These are phyloP conservation scores for Grammomys dolichurus DNA, from an alignment of 2,113 vertebrate species.

Conservation along the genomic window DNA sequence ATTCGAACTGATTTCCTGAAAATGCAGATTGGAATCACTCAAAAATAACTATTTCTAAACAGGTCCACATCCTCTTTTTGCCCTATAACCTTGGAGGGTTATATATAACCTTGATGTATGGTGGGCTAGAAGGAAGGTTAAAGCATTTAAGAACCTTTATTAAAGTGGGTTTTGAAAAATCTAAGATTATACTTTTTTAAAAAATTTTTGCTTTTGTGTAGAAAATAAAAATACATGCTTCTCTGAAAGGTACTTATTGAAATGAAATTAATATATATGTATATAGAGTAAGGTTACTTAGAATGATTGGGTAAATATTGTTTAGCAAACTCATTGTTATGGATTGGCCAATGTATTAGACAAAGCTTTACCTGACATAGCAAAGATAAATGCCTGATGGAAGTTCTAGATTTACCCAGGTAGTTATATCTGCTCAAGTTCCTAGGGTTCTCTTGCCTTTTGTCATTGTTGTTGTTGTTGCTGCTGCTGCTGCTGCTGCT, in stretches of 20 bases:
- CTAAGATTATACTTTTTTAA: background rate
- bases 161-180: too few species aligned
- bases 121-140: too few species aligned
- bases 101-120: too few species aligned
- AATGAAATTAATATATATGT: background rate
- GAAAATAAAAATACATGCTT: background rate
- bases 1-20: too few species aligned
- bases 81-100: too few species aligned
- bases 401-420: background rate
- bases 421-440: background rate
- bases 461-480: background rate
- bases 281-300: background rate
- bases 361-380: background rate
- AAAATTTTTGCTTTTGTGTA: background rate
- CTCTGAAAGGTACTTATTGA: conserved; percentile 3
- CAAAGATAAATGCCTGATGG: background rate
- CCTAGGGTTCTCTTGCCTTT: background rate
- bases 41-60: too few species aligned
- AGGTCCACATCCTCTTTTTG: too few species aligned
- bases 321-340: background rate
- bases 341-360: background rate
- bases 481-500: background rate
- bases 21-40: too few species aligned
- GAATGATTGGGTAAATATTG: background rate
- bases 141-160: too few species aligned